Conservation (phyloP, 2,113 vertebrate species). For the Lophochroa leadbeateri region DNA sequence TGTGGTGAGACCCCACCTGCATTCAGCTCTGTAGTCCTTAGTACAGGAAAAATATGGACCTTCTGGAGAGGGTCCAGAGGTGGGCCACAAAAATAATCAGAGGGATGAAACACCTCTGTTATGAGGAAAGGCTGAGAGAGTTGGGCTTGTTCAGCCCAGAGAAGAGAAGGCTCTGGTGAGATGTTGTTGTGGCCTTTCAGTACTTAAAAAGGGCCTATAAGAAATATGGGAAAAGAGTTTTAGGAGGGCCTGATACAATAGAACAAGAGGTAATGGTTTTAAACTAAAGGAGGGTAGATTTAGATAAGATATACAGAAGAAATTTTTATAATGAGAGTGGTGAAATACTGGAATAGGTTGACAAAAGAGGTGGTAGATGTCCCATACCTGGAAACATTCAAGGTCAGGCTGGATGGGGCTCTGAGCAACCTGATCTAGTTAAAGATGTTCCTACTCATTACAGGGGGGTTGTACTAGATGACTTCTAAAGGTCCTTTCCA, state of each 20-base stretch:
- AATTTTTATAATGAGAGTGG: accelerated
- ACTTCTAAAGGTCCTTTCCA: not conserved
- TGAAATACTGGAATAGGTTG: not conserved
- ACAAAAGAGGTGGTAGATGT: too few relatives aligned
- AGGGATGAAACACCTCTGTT: not conserved
- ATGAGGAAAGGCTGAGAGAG: not conserved
- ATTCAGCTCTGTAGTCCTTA: too few relatives aligned
- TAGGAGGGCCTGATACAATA: not conserved
- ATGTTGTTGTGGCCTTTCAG: not conserved
- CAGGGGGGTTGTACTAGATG: accelerated
- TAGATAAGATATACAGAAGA: not conserved
- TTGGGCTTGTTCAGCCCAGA: not conserved
- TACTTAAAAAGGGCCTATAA: not conserved
- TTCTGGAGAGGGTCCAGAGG: not conserved
- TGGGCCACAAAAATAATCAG: not conserved
- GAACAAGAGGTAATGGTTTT: not conserved
- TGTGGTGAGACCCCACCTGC: too few relatives aligned
- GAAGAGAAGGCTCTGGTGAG: not conserved
- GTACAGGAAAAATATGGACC: not conserved
- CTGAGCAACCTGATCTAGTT: not conserved
- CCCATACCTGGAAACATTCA: not conserved
- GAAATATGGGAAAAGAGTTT: not conserved
- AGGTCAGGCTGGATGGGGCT: not conserved
- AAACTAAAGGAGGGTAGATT: not conserved
- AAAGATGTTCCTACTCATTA: not conserved